Conservation (phyloP, 2,888 invertebrate genomes). For the Caenorhabditis sinica region DNA sequence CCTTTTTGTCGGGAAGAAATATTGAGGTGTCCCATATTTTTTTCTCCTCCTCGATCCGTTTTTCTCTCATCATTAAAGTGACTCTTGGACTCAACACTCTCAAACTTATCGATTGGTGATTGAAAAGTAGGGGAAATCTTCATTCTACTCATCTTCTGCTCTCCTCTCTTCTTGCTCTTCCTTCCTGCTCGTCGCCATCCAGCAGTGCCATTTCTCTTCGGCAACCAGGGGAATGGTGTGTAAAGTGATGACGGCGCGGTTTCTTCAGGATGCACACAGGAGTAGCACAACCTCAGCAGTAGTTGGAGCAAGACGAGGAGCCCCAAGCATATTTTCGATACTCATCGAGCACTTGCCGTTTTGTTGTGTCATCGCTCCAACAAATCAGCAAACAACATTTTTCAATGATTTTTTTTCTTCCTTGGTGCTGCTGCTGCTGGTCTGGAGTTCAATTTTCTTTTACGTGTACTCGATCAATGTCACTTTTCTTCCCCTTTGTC, state of each 20-base stretch:
- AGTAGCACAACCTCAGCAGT: constrained; percentile 55
- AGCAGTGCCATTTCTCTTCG: constrained; percentile 46
- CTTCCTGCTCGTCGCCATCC: constrained; percentile 7
- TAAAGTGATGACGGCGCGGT: constrained; percentile 65
- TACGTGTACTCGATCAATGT: constrained; percentile 1
- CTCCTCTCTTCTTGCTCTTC: constrained; percentile 17
- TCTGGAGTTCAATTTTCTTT: constrained; percentile 9
- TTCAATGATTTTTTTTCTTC: constrained; percentile 36
- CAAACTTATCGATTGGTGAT: constrained; percentile 45
- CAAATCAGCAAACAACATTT: constrained; percentile 52
- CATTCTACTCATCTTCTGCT: constrained; percentile 50
- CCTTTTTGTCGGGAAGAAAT: constrained; percentile 1
- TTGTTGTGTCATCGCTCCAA: constrained; percentile 55
- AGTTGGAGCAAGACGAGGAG: constrained; percentile 29
- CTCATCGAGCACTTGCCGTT: constrained; percentile 60
- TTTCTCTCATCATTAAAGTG: constrained; percentile 41
- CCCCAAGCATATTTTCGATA: constrained; percentile 53
- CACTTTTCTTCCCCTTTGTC: neutral
- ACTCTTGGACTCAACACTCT: constrained; percentile 40
- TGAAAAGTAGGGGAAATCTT: constrained; percentile 24
- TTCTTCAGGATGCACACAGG: constrained; percentile 51
- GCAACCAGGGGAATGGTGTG: constrained; percentile 41
- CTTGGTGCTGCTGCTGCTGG: neutral
- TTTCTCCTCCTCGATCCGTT: neutral
- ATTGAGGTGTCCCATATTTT: constrained; percentile 11